Evolutionary conservation across 2,797 vertebrate genomes (phyloP), one percentile per base, ranked within the genome.

Genomic region (Clarias pachynema): DNA sequence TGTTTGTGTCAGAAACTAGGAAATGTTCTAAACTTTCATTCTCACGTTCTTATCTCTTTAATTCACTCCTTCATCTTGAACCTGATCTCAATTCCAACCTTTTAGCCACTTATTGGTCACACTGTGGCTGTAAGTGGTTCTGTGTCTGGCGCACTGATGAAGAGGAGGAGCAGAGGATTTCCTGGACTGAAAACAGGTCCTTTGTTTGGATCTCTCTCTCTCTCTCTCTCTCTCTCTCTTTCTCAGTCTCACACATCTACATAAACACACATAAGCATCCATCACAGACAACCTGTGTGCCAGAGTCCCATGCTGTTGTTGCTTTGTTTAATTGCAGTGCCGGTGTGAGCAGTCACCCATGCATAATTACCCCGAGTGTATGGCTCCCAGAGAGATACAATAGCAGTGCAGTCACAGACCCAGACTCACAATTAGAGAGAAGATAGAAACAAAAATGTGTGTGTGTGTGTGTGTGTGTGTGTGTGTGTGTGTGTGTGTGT

Each of bases 311-410:
- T 79, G 85, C 73, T 74, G 84, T 79, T 84, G 83, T 86, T 84
- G 83, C 83, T 86, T 79, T 86, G 83, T 78, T 88, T 85, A 88
- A 89, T 88, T 85, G 77, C 83, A 80, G 81, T 78, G 60, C 91
- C 90, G 91, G 92, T 92, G 89, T 92, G 90, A 82, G 92, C 86
- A 20, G 88, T 91, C 89, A 90, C 88, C 91, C 89, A 56, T 91
- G 89, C 85, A 88, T 92, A 92, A 93, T 93, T 91, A 92, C 89
- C 79, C 88, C 84, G 75, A 59, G 34, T 86, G 85, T 80, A 63
- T 87, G 89, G 90, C 91, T 75, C 66, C 79, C 26, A 24, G 7
- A 20, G 86, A 86, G 62, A 79, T 22, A 83, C 73, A 88, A 68
- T 29, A 79, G 81, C 31, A 73, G 83, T 69, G 31, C 53, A 60